A percentile compares a stretch with the other conserved stretches of the same genome.
These are phyloP conservation scores for Sarcophaga bullata DNA, from an alignment of 1,140 invertebrate genomes.

Conservation along the genomic window DNA sequence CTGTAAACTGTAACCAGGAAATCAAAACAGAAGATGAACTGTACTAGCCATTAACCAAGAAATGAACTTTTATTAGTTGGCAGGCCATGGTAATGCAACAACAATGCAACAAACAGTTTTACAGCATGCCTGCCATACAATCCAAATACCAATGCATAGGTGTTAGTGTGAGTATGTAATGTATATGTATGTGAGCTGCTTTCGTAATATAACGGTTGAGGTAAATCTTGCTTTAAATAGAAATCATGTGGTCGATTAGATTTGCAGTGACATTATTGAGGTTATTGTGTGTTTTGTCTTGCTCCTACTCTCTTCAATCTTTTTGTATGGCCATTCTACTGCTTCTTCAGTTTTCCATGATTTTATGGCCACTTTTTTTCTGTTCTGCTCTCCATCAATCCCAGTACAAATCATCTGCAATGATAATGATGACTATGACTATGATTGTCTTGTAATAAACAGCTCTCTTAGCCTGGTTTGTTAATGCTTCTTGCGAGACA, in stretches of 20 bases:
- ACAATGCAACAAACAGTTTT: neutral
- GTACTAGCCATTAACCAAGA: neutral
- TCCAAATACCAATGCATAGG: too few relatives aligned
- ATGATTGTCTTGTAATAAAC: neutral
- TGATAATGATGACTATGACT: neutral
- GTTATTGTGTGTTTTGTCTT: neutral
- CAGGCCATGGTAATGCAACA: neutral
- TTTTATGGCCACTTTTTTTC: neutral
- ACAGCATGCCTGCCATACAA: neutral
- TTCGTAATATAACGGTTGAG: too few relatives aligned
- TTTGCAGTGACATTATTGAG: constrained; percentile 3
- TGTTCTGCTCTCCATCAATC: neutral
- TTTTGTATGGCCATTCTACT: too few relatives aligned
- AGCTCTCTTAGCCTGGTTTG: too few relatives aligned
- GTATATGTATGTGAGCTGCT: too few relatives aligned
- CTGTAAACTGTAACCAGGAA: neutral
- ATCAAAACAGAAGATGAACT: neutral
- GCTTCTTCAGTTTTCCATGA: too few relatives aligned
- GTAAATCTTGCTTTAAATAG: constrained; percentile 2
- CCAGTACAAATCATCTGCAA: neutral
- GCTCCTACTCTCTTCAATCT: too few relatives aligned
- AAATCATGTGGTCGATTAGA: constrained; percentile 20
- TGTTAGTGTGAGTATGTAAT: too few relatives aligned
- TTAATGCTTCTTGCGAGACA: too few relatives aligned
- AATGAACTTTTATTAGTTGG: neutral